A percentile compares a stretch with the other conserved stretches of the same genome.
phyloP scores from a whole-genome alignment of 92 coral and sea anemone genomes.

The Hydrozoanthus gracilis region DNA sequence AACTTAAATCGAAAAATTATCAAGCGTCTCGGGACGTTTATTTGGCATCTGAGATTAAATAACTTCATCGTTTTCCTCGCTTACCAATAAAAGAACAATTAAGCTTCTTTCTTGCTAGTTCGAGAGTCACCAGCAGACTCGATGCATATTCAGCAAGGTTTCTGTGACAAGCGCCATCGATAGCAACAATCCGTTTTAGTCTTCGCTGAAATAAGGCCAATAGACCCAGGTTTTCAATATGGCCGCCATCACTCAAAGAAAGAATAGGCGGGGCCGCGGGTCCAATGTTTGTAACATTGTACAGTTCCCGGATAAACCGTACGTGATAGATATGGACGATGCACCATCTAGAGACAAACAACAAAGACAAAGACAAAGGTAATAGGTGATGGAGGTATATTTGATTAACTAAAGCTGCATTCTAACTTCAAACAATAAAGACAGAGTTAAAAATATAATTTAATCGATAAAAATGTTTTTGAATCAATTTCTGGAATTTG shows the following conservation, averaged over 20 bases:
- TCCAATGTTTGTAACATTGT: constrained; percentile 68
- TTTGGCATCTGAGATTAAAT: background rate
- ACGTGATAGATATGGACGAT: constrained; percentile 77
- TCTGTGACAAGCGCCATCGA: constrained; percentile 68
- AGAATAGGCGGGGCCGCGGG: constrained; percentile 84
- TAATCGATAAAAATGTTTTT: too few relatives aligned
- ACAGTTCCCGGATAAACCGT: constrained; percentile 72
- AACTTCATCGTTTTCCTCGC: background rate
- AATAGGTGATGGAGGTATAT: background rate
- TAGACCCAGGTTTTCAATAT: constrained; percentile 80
- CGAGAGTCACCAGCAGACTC: constrained; percentile 50
- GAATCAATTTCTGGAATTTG: too few relatives aligned
- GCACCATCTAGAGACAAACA: constrained; percentile 73
- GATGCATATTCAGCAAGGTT: constrained; percentile 36
- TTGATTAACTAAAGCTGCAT: background rate
- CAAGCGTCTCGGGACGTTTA: background rate
- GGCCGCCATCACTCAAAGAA: constrained; percentile 86
- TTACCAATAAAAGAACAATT: constrained; percentile 79
- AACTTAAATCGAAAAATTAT: background rate
- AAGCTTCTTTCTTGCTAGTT: constrained; percentile 77
- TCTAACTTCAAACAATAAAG: too few relatives aligned
- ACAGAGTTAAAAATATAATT: too few relatives aligned
- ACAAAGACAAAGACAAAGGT: background rate
- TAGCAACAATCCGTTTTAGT: constrained; percentile 67
- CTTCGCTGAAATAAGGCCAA: constrained; percentile 69